Evolutionary conservation across 1,140 invertebrate species (phyloP).

Genomic region (Dendroctonus ponderosae): DNA sequence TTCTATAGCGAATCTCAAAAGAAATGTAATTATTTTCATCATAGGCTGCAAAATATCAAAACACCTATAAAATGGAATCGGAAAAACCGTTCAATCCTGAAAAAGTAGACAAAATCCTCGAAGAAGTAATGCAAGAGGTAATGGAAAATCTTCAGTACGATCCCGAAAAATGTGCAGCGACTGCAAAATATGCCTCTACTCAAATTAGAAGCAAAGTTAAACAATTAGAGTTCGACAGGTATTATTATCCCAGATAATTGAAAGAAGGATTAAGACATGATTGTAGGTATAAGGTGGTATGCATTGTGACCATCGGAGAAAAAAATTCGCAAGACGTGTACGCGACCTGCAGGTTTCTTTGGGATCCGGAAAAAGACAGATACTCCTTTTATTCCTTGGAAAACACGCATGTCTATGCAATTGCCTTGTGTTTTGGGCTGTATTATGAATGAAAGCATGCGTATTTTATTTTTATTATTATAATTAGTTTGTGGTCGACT

Average conservation of each 20-base stretch:
- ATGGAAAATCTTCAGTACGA: constrained; percentile 54
- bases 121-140: constrained; percentile 50
- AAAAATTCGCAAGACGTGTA: constrained; percentile 57
- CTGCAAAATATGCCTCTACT: constrained; percentile 50
- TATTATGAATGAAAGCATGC: constrained; percentile 57
- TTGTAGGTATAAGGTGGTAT: constrained; percentile 61
- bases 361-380: constrained; percentile 59
- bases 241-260: constrained; percentile 7
- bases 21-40: constrained; percentile 17
- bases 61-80: constrained; percentile 55
- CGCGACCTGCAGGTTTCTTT: constrained; percentile 56
- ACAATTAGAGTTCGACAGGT: constrained; percentile 56
- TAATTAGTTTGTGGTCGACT: constrained; percentile 1
- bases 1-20: no score
- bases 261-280: constrained; percentile 17
- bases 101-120: constrained; percentile 53
- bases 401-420: constrained; percentile 56
- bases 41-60: constrained; percentile 50
- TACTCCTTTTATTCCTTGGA: constrained; percentile 57
- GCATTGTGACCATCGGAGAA: constrained; percentile 59
- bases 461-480: constrained; percentile 4
- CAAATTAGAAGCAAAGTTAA: constrained; percentile 53
- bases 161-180: constrained; percentile 45
- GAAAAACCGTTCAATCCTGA: constrained; percentile 54
- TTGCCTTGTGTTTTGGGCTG: constrained; percentile 57